These are phyloP conservation scores for Eclectus roratus DNA, from an alignment of 2,113 vertebrate species.

Conservation along the genomic window DNA sequence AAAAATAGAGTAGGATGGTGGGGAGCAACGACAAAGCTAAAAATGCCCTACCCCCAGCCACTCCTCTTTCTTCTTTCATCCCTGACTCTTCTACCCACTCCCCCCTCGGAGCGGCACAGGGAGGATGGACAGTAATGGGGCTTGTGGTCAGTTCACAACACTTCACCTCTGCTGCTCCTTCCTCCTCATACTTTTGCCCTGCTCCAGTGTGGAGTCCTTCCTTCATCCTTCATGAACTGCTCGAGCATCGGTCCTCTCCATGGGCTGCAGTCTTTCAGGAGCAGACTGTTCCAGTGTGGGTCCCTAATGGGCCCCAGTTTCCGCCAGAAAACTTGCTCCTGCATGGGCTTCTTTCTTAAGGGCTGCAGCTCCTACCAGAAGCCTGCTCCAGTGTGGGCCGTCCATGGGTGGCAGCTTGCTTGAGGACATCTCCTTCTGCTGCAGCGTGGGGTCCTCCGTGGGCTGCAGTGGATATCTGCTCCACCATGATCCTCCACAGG, in stretches of 20 bases:
- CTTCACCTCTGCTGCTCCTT: background rate
- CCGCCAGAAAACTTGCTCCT: background rate
- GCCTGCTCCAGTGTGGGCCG: background rate
- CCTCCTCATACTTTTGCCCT: background rate
- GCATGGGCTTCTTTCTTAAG: background rate
- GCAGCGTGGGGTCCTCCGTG: background rate
- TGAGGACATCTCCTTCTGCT: background rate
- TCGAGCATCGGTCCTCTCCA: background rate
- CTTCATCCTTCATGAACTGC: background rate
- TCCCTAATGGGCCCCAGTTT: background rate
- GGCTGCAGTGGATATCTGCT: background rate
- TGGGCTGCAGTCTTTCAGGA: background rate
- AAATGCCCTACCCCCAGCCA: background rate
- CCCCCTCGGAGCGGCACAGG: fast-evolving
- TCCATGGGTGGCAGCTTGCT: background rate
- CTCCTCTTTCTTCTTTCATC: background rate
- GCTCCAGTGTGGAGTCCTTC: background rate
- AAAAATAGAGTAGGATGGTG: background rate
- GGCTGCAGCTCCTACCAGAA: background rate
- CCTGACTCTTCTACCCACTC: background rate
- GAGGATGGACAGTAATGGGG: background rate
- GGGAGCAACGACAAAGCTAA: background rate
- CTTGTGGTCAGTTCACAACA: background rate
- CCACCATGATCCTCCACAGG: fast-evolving
- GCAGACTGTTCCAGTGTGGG: background rate